Percentiles rank a stretch among this genome's conserved stretches.
Conservation (phyloP, 2,797 vertebrate species). For the Trematomus bernacchii region DNA sequence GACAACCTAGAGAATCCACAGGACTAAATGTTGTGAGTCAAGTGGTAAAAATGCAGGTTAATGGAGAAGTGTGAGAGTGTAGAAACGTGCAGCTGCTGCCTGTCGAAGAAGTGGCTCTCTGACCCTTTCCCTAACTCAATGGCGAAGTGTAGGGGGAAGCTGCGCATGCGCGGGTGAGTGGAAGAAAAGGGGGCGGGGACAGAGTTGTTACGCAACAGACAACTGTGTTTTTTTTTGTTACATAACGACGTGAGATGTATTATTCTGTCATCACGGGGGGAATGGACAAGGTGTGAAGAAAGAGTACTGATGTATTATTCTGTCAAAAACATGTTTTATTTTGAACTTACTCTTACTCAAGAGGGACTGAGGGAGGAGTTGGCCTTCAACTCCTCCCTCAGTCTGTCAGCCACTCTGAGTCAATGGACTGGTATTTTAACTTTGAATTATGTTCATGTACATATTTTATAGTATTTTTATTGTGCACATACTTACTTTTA, state of each 20-base stretch:
- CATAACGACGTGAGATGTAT: constrained; percentile 72
- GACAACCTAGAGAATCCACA: constrained; percentile 34
- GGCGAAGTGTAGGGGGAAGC: constrained; percentile 70
- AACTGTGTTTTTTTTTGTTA: constrained; percentile 66
- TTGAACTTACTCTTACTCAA: too few species aligned
- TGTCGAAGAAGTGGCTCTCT: constrained; percentile 73
- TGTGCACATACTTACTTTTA: too few species aligned
- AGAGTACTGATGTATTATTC: too few species aligned
- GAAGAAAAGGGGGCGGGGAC: constrained; percentile 50
- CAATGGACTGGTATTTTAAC: too few species aligned
- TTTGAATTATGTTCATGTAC: too few species aligned
- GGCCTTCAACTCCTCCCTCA: too few species aligned
- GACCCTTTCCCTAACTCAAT: constrained; percentile 84
- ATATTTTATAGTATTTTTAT: too few species aligned
- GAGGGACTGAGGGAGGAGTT: too few species aligned
- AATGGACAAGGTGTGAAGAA: background rate
- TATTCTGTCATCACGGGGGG: constrained; percentile 22
- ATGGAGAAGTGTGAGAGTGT: constrained; percentile 52
- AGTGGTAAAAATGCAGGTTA: constrained; percentile 38
- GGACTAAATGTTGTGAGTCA: background rate
- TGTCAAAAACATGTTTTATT: background rate
- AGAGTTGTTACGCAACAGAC: constrained; percentile 77
- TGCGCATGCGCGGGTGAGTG: constrained; percentile 63
- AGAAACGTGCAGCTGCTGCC: constrained; percentile 65
- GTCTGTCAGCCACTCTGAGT: too few species aligned